Evolutionary conservation across 2,113 vertebrate genomes (phyloP).

Genomic region (Nothocercus nigrocapillus): DNA sequence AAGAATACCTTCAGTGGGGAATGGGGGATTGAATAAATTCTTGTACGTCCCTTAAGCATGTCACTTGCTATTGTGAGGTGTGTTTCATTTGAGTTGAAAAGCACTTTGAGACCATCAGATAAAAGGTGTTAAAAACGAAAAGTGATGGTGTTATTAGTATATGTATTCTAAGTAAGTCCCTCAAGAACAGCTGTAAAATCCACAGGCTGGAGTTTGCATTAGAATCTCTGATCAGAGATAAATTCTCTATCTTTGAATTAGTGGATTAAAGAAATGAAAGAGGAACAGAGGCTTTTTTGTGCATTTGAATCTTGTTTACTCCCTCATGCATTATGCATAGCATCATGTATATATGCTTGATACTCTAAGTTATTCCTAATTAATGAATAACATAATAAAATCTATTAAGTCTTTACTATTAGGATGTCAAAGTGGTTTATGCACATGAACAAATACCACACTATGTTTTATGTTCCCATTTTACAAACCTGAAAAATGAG

Average conservation of each 20-base stretch:
- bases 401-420: not conserved
- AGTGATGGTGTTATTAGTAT: conserved; percentile 4
- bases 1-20: not conserved
- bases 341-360: not conserved
- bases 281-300: not conserved
- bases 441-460: not conserved
- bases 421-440: not conserved
- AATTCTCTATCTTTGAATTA: not conserved
- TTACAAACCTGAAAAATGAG: not conserved
- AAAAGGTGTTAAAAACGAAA: conserved; percentile 14
- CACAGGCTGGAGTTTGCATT: not conserved
- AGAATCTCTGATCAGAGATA: not conserved
- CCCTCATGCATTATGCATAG: not conserved
- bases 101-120: conserved; percentile 1
- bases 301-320: not conserved
- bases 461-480: not conserved
- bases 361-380: not conserved
- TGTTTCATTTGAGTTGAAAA: not conserved
- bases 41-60: not conserved
- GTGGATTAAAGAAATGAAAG: not conserved
- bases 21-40: not conserved
- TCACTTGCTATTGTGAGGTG: not conserved
- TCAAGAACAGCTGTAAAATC: not conserved
- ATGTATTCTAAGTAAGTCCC: not conserved
- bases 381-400: not conserved